Percentiles rank a stretch among this genome's conserved stretches.
These are phyloP conservation scores for Silurus glanis DNA, from an alignment of 2,113 vertebrate genomes.

Conservation along the genomic window DNA sequence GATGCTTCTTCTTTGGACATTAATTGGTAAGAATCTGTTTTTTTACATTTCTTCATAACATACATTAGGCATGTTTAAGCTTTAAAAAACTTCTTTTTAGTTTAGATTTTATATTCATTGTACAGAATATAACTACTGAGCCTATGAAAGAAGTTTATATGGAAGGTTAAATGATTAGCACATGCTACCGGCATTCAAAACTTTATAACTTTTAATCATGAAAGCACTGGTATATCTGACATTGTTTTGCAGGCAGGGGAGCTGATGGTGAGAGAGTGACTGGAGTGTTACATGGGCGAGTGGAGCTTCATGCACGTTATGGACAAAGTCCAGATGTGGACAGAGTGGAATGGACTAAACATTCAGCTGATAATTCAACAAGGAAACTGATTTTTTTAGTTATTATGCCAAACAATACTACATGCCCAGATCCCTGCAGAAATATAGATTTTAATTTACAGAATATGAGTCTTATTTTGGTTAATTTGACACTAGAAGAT, in stretches of 20 bases:
- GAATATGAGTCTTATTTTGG: slow-evolving; percentile 53
- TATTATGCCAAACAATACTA: neutral
- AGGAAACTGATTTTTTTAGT: neutral
- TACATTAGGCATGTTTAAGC: too few species aligned
- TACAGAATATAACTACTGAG: too few species aligned
- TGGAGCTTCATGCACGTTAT: slow-evolving; percentile 13
- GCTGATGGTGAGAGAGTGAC: neutral
- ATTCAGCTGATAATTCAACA: neutral
- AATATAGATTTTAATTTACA: slow-evolving; percentile 18
- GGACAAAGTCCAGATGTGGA: neutral
- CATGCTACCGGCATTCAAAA: neutral
- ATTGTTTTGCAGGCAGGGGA: slow-evolving; percentile 21
- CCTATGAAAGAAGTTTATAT: neutral
- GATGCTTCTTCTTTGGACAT: slow-evolving; percentile 29
- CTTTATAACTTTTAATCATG: neutral
- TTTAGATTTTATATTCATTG: too few species aligned
- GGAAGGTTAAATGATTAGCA: neutral
- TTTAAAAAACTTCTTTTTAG: too few species aligned
- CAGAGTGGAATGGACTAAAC: slow-evolving; percentile 32
- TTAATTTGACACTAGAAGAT: slow-evolving; percentile 38
- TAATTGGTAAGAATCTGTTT: slow-evolving; percentile 24
- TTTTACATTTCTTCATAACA: neutral
- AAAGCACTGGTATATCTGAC: neutral
- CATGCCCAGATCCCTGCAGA: neutral
- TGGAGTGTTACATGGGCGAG: slow-evolving; percentile 23